Conservation (phyloP, 2,113 vertebrate species). For the Archocentrus centrarchus region DNA sequence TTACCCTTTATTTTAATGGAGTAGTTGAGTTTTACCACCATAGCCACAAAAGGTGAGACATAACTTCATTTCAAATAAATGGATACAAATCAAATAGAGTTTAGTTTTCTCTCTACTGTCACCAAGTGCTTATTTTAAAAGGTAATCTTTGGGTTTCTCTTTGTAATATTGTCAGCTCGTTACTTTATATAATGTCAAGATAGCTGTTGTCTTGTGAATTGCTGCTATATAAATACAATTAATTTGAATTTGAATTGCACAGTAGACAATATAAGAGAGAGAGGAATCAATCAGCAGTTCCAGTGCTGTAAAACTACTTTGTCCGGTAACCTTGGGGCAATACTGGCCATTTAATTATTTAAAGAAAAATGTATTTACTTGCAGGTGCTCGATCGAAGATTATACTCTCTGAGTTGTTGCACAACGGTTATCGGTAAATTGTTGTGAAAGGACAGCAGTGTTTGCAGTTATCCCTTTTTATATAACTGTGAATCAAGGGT, state of each 20-base stretch:
- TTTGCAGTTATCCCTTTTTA: background rate
- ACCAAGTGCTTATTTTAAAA: background rate
- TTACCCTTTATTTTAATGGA: background rate
- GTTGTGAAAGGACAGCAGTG: background rate
- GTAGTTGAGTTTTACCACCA: background rate
- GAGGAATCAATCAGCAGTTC: background rate
- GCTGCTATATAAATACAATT: background rate
- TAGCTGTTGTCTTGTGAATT: background rate
- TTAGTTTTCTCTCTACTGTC: background rate
- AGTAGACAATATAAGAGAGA: background rate
- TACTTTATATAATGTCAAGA: background rate
- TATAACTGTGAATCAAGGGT: background rate
- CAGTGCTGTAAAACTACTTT: background rate
- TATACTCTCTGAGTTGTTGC: background rate
- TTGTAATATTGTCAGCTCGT: background rate
- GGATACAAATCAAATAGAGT: background rate
- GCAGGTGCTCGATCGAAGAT: background rate
- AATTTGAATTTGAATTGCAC: background rate
- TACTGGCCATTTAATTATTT: slow-evolving; percentile 6
- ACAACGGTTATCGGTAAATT: background rate
- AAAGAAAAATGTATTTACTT: background rate
- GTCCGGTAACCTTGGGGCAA: background rate
- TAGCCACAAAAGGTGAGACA: background rate
- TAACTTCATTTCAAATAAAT: background rate
- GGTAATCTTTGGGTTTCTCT: background rate